Base-by-base conservation (phyloP, 2,797 vertebrate species). In the Acipenser ruthenus region DNA sequence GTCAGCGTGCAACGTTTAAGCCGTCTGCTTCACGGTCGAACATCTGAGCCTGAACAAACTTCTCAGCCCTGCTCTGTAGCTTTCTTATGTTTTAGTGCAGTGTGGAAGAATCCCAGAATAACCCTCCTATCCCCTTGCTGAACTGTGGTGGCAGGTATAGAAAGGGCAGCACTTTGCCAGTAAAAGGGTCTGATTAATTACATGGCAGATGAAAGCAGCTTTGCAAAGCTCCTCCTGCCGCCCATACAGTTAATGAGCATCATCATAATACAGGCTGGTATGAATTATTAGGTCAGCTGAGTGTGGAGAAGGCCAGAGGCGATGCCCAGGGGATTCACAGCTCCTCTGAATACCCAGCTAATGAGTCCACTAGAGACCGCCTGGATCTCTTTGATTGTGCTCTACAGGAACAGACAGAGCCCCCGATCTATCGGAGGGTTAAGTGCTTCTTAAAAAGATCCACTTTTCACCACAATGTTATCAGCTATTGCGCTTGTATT, bases 291-390 rank as follows among this genome's bases (percentile, higher is more conserved):
- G 80, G 81, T 84, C 79, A 84, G 69, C 60, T 69, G 48, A 67
- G 10, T 65, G 56, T 23, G 49, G 64, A 53, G 58, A 67, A 60
- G 67, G 62, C 65, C 52, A 64, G 60, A 66, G 70, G 62, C 69
- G 69, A 49, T 64, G 65, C 70, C 73, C 68, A 70, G 65, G 71
- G 6, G 69, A 82, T 78, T 78, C 79, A 37, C 79, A 82, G 75
- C 71, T 72, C 73, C 65, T 72, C 75, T 78, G 80, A 77, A 79
- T 73, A 74, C 73, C 78, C 77, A 73, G 73, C 87, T 92, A 92
- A 92, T 91, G 88, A 92, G 90, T 89, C 83, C 88, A 89, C 87
- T 74, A 81, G 88, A 90, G 87, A 90, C 85, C 76, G 72, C 69
- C 74, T 75, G 75, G 71, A 77, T 82, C 81, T 80, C 82, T 87